These are phyloP conservation scores for Xanthorhoe spadicearia DNA, from an alignment of 2,888 invertebrate genomes.

Conservation along the genomic window DNA sequence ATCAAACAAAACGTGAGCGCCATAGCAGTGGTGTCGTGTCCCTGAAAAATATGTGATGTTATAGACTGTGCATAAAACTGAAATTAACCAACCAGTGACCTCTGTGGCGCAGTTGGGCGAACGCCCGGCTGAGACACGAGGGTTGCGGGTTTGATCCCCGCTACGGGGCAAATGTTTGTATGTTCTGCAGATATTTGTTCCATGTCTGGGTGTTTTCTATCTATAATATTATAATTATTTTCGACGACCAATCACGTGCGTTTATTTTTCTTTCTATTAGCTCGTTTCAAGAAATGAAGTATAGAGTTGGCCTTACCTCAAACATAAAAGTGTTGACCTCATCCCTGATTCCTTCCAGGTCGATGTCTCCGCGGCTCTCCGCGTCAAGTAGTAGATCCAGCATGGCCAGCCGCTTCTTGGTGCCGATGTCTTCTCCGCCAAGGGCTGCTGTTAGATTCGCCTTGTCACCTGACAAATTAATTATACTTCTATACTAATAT, in stretches of 20 bases:
- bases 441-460: constrained; percentile 27
- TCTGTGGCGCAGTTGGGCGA: no score
- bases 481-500: neutral
- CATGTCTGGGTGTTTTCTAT: no score
- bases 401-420: constrained; percentile 85
- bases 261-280: no score
- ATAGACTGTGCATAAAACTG: no score
- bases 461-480: constrained; percentile 13
- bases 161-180: no score
- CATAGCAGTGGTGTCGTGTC: constrained; percentile 81
- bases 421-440: constrained; percentile 33
- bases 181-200: no score
- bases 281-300: neutral
- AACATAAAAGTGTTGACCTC: constrained; percentile 90
- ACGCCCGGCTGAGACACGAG: no score
- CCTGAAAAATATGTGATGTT: constrained; percentile 71
- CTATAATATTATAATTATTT: no score
- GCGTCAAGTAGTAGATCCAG: constrained; percentile 87
- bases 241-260: no score
- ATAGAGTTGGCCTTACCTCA: constrained; percentile 31
- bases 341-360: constrained; percentile 86
- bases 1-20: constrained; percentile 72
- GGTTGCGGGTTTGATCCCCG: no score
- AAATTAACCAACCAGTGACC: no score
- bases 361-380: constrained; percentile 84